Conservation (phyloP, 2,888 invertebrate species). For the Diaphora mendica region DNA sequence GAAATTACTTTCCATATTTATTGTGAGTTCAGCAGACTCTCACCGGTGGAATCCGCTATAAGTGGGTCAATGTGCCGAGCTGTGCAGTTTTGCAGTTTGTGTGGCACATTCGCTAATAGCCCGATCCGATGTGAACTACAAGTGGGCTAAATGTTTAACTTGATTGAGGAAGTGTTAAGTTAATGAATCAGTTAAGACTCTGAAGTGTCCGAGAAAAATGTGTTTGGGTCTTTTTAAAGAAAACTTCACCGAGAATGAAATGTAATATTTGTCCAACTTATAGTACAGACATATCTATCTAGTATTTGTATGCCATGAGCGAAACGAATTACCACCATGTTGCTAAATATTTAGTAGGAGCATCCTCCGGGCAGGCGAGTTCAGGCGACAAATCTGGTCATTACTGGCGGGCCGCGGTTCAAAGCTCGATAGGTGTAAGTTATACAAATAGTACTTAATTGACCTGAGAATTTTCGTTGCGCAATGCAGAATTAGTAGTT, state of each 20-base stretch:
- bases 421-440: too few species aligned
- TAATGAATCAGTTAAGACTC: slow-evolving; percentile 1
- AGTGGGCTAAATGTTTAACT: slow-evolving; percentile 22
- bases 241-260: not conserved
- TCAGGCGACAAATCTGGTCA: too few species aligned
- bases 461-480: not conserved
- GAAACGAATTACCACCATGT: not conserved
- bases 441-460: too few species aligned
- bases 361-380: too few species aligned
- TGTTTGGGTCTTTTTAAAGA: not conserved
- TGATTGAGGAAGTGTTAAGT: slow-evolving; percentile 20
- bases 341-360: too few species aligned
- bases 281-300: too few species aligned
- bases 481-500: not conserved
- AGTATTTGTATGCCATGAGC: not conserved
- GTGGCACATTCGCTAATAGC: slow-evolving; percentile 56
- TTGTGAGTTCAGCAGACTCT: slow-evolving; percentile 71
- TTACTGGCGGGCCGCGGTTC: too few species aligned
- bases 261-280: not conserved
- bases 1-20: slow-evolving; percentile 77
- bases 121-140: slow-evolving; percentile 17
- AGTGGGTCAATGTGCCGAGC: slow-evolving; percentile 71
- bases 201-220: slow-evolving; percentile 1
- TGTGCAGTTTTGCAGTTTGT: slow-evolving; percentile 43
- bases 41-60: slow-evolving; percentile 63